Evolutionary conservation across 2,113 vertebrate genomes (phyloP), one percentile per base, ranked within the genome.

Genomic region (Accipiter cooperii): DNA sequence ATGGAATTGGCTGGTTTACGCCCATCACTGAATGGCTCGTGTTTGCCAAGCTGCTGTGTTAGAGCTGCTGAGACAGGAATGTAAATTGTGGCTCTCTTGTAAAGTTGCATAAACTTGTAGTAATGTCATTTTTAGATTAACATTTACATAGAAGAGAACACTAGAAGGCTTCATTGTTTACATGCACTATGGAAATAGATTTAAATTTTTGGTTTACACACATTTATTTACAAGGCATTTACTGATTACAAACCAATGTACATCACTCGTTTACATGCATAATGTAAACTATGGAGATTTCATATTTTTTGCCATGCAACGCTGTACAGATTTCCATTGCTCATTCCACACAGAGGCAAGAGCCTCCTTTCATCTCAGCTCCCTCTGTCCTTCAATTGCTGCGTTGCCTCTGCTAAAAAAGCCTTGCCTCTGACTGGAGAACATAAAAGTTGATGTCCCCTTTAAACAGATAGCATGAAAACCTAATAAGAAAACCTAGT

Each of bases 301-400:
- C 4, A 4, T 42, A 10, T 49, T 68, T 95, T 95, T 93, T 87
- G 88, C 76, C 88, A 34, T 70, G 40, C 71, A 58, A 29, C 34
- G 25, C 85, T 64, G 63, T 47, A 46, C 34, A 16, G 82, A 82
- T 96, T 96, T 12, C 94, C 51, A 64, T 10, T 89, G 65, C 63
- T 95, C 82, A 86, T 95, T 89, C 91, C 75, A 81, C 87, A 60
- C 3, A 12, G 84, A 93, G 88, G 58, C 42, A 71, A 96, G 79
- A 89, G 71, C 54, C 60, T 95, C 90, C 85, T 96, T 96, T 97
- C 93, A 95, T 97, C 96, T 97, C 94, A 77, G 83, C 76, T 95
- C 95, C 78, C 87, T 90, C 95, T 90, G 88, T 93, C 94, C 93
- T 95, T 97, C 91, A 95, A 11, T 40, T 77, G 68, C 54, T 61